phyloP scores from a whole-genome alignment of 2,888 invertebrate species.

The Chymomyza caudatula region DNA sequence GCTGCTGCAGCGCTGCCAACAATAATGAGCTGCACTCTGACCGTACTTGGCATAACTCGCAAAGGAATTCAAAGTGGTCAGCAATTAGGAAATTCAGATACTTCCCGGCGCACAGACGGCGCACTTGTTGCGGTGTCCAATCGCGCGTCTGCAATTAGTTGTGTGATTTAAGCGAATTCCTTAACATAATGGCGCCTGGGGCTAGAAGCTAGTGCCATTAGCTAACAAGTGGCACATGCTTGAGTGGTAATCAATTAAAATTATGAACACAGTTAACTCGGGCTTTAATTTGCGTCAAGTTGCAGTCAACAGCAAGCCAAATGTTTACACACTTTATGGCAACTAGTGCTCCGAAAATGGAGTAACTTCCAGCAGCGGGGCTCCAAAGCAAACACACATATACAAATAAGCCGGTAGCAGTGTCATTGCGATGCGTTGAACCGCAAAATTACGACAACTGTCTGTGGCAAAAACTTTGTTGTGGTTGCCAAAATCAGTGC shows the following conservation, averaged over 20 bases:
- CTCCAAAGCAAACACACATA: background rate
- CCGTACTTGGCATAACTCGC: slow-evolving; percentile 73
- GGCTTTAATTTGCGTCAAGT: background rate
- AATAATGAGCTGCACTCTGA: slow-evolving; percentile 74
- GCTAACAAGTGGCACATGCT: slow-evolving; percentile 54
- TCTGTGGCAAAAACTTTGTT: slow-evolving; percentile 46
- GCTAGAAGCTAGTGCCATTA: slow-evolving; percentile 34
- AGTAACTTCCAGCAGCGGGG: no score
- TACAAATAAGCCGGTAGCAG: background rate
- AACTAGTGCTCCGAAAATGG: no score
- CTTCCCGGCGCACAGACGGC: slow-evolving; percentile 65
- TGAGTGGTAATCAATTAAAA: slow-evolving; percentile 65
- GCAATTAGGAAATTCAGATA: slow-evolving; percentile 76
- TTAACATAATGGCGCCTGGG: background rate
- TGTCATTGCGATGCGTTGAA: slow-evolving; percentile 39
- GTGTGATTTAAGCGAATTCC: background rate
- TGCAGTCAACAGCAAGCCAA: background rate
- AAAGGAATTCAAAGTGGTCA: slow-evolving; percentile 75
- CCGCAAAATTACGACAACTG: slow-evolving; percentile 67
- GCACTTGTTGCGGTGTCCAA: slow-evolving; percentile 75
- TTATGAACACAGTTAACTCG: slow-evolving; percentile 38
- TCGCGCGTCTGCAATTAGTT: slow-evolving; percentile 64
- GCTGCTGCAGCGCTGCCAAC: slow-evolving; percentile 67
- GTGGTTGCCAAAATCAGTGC: slow-evolving; percentile 22
- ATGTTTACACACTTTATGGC: background rate